A percentile compares a stretch with the other conserved stretches of the same genome.
phyloP scores from a whole-genome alignment of 2,113 vertebrate genomes.

The Perognathus longimembris region DNA sequence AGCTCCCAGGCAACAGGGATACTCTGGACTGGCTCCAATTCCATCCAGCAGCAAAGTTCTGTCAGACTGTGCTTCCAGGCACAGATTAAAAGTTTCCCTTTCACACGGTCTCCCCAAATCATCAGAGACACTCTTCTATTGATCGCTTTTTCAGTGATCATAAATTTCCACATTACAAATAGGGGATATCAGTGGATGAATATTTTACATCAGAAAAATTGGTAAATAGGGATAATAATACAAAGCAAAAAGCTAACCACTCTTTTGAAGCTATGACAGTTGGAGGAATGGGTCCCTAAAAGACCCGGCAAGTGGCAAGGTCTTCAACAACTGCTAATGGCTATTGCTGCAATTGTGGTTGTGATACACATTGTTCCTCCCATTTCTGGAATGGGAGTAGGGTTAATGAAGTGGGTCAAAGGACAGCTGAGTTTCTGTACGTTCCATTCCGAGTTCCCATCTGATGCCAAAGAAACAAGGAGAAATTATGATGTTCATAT shows the following conservation, averaged over 20 bases:
- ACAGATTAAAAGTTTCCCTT: constrained; percentile 14
- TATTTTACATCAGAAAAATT: constrained; percentile 2
- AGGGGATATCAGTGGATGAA: not conserved
- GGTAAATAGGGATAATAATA: not conserved
- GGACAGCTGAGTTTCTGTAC: not conserved
- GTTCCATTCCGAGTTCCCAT: not conserved
- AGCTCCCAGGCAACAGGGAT: not conserved
- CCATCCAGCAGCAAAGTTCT: not conserved
- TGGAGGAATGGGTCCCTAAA: not conserved
- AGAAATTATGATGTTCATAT: not conserved
- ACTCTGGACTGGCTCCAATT: no score
- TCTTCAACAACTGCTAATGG: not conserved
- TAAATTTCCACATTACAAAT: not conserved
- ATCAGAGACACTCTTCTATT: not conserved
- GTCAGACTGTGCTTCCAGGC: not conserved
- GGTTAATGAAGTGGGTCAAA: not conserved
- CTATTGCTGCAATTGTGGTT: not conserved
- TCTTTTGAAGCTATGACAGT: constrained; percentile 23
- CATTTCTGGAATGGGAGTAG: not conserved
- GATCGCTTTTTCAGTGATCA: not conserved
- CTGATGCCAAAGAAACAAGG: not conserved
- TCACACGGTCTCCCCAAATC: not conserved
- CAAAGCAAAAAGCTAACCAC: constrained; percentile 5
- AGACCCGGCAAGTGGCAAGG: not conserved
- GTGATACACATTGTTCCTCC: not conserved